Percentiles rank a stretch among this genome's conserved stretches.
These are phyloP conservation scores for Quadriops clusia DNA, from an alignment of 2,888 invertebrate species.

Conservation along the genomic window DNA sequence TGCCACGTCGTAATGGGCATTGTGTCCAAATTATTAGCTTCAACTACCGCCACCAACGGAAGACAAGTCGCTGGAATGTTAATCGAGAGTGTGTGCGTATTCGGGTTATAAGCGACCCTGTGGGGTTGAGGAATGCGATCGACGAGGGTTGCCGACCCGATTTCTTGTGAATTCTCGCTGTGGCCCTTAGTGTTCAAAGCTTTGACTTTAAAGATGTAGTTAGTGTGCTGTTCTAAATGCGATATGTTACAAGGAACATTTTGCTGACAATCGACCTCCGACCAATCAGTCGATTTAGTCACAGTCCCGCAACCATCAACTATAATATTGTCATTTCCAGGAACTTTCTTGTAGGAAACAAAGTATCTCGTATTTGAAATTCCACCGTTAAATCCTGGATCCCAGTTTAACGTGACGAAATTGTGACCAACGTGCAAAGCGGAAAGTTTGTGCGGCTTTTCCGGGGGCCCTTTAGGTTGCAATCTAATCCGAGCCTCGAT, in stretches of 20 bases:
- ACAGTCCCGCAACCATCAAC: constrained; percentile 50
- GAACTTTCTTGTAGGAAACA: constrained; percentile 65
- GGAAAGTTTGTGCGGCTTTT: constrained; percentile 61
- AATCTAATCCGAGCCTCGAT: constrained; percentile 64
- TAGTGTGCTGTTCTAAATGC: constrained; percentile 73
- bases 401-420: constrained; percentile 73
- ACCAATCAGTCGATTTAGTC: constrained; percentile 55
- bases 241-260: constrained; percentile 83
- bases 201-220: constrained; percentile 77
- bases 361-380: constrained; percentile 77
- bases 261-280: constrained; percentile 74
- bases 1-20: constrained; percentile 50
- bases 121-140: constrained; percentile 72
- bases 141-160: constrained; percentile 69
- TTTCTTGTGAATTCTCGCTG: constrained; percentile 78
- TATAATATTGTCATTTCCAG: constrained; percentile 47
- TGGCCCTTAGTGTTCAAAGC: constrained; percentile 80
- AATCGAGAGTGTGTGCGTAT: constrained; percentile 62
- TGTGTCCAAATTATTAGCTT: constrained; percentile 51
- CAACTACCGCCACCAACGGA: constrained; percentile 63
- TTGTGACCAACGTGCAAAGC: constrained; percentile 66
- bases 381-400: constrained; percentile 85
- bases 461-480: constrained; percentile 81
- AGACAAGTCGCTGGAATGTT: constrained; percentile 70
- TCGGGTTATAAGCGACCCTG: constrained; percentile 72